These are phyloP conservation scores for Drosophila kanekoi DNA, from an alignment of 2,888 invertebrate species.

Conservation along the genomic window DNA sequence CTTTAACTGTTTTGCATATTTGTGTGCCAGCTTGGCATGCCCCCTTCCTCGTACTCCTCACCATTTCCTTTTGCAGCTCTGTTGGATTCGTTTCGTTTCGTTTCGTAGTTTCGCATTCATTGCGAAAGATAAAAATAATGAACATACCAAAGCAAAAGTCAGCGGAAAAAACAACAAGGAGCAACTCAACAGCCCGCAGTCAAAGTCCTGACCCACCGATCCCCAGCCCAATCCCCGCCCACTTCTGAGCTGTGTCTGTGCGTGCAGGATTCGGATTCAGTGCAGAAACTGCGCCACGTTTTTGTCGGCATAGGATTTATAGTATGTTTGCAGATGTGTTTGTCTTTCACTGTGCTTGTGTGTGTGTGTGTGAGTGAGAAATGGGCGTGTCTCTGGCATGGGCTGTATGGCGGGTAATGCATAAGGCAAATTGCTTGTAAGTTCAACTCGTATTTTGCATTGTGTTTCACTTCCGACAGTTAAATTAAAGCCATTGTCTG, in stretches of 20 bases:
- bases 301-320: slow-evolving; percentile 66
- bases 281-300: slow-evolving; percentile 69
- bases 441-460: slow-evolving; percentile 79
- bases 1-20: slow-evolving; percentile 80
- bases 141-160: slow-evolving; percentile 81
- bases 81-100: slow-evolving; percentile 55
- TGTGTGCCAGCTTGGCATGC: slow-evolving; percentile 53
- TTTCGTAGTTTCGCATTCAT: slow-evolving; percentile 73
- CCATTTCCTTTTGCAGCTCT: slow-evolving; percentile 27
- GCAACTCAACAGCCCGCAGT: slow-evolving; percentile 51
- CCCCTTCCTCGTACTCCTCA: not conserved
- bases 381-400: slow-evolving; percentile 57
- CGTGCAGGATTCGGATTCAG: slow-evolving; percentile 67
- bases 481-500: slow-evolving; percentile 80
- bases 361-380: slow-evolving; percentile 45
- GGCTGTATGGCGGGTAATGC: slow-evolving; percentile 54
- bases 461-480: slow-evolving; percentile 82
- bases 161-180: slow-evolving; percentile 62
- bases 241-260: slow-evolving; percentile 35
- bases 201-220: slow-evolving; percentile 26
- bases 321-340: slow-evolving; percentile 46
- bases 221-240: not conserved
- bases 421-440: slow-evolving; percentile 79
- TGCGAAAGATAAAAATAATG: slow-evolving; percentile 83
- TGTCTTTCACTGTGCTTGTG: slow-evolving; percentile 14